Conservation (phyloP, 2,888 invertebrate genomes). For the Belgica antarctica region DNA sequence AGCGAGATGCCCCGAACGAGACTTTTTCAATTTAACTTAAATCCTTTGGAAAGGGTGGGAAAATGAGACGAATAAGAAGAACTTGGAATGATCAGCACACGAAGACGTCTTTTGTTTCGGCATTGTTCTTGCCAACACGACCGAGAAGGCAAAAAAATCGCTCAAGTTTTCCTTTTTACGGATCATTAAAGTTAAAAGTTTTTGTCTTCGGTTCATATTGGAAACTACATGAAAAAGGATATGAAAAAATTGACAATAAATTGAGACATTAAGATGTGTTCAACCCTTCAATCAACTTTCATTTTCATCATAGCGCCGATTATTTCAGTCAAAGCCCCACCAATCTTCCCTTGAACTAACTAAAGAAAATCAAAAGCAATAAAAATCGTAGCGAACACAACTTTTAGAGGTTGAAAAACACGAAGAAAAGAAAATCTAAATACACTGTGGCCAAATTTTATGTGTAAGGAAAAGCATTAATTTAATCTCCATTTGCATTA, state of each 20-base stretch:
- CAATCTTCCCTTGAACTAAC: slow-evolving; percentile 21
- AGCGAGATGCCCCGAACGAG: not conserved
- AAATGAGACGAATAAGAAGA: not conserved
- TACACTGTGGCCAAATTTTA: slow-evolving; percentile 9
- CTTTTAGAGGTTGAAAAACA: not conserved
- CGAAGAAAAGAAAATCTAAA: too few relatives aligned
- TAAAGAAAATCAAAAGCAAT: slow-evolving; percentile 25
- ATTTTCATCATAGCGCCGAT: not conserved
- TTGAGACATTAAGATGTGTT: slow-evolving; percentile 22
- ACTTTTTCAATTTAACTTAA: slow-evolving; percentile 10
- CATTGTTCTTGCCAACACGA: too few relatives aligned
- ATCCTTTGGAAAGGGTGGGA: slow-evolving; percentile 5
- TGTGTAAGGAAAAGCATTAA: not conserved
- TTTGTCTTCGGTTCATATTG: not conserved
- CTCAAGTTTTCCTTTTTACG: slow-evolving; percentile 12
- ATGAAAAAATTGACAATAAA: slow-evolving; percentile 30
- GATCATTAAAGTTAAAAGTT: slow-evolving; percentile 10
- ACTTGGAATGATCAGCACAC: too few relatives aligned
- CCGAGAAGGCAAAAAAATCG: too few relatives aligned
- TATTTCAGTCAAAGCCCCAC: not conserved
- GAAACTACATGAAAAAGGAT: not conserved
- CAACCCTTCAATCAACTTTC: slow-evolving; percentile 1
- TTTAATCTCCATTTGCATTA: not conserved
- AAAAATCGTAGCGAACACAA: slow-evolving; percentile 12
- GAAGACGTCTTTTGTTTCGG: too few relatives aligned